Evolutionary conservation across 2,888 invertebrate genomes (phyloP).

Genomic region (Amphipyra tragopoginis): DNA sequence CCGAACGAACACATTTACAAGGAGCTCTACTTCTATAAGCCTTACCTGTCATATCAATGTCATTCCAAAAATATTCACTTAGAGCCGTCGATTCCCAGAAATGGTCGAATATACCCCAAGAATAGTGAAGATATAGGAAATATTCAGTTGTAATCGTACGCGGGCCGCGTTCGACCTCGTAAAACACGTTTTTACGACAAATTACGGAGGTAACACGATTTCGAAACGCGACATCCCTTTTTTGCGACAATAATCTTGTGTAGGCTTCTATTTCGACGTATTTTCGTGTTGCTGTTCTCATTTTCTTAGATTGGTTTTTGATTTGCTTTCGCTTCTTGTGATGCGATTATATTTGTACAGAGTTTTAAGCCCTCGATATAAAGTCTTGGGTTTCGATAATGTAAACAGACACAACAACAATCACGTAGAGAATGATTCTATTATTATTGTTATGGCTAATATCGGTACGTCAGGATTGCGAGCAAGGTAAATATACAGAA

Average conservation of each 20-base stretch:
- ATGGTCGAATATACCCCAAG: constrained; percentile 5
- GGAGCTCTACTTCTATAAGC: too few relatives aligned
- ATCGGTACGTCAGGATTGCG: too few relatives aligned
- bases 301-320: constrained; percentile 55
- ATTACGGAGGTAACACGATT: constrained; percentile 74
- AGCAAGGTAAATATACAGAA: too few relatives aligned
- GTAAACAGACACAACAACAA: too few relatives aligned
- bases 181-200: constrained; percentile 75
- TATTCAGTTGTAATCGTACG: constrained; percentile 60
- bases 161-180: constrained; percentile 58
- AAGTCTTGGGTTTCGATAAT: too few relatives aligned
- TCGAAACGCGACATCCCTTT: constrained; percentile 61
- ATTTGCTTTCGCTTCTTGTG: constrained; percentile 16
- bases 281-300: constrained; percentile 23
- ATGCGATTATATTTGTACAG: constrained; percentile 5
- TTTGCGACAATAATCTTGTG: constrained; percentile 44
- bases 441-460: too few relatives aligned
- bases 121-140: constrained; percentile 42
- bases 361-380: neutral
- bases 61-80: neutral
- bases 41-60: neutral
- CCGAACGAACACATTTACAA: too few relatives aligned
- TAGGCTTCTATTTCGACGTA: constrained; percentile 12
- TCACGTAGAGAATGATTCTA: too few relatives aligned
- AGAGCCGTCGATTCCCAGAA: constrained; percentile 14